phyloP scores from a whole-genome alignment of 2,113 vertebrate genomes.

The Centropus unirufus region DNA sequence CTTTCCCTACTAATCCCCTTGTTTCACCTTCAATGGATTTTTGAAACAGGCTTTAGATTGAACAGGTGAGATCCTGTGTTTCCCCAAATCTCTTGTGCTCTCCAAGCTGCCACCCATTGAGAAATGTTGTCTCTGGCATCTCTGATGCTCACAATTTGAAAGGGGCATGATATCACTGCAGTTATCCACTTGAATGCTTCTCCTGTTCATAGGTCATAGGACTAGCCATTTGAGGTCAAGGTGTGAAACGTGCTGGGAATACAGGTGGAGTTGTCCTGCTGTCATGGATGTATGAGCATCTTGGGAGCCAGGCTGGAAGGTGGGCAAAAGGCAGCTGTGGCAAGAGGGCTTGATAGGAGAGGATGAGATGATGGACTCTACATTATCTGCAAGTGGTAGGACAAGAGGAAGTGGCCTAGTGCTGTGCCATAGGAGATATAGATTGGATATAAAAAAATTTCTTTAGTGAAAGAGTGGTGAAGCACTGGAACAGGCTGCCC shows the following conservation, averaged over 20 bases:
- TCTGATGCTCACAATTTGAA: background rate
- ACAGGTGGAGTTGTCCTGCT: background rate
- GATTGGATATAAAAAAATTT: no score
- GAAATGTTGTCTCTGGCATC: background rate
- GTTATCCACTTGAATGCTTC: background rate
- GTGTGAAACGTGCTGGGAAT: background rate
- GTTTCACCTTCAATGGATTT: background rate
- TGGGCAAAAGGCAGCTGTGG: background rate
- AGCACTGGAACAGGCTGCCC: no score
- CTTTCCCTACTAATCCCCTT: background rate
- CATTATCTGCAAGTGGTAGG: no score
- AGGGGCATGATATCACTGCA: background rate
- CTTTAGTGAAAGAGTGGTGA: no score
- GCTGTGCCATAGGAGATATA: no score
- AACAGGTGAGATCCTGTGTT: background rate
- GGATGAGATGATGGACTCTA: background rate
- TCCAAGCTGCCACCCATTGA: background rate
- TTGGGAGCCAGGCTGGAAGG: background rate
- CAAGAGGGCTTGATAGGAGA: background rate
- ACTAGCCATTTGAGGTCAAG: background rate
- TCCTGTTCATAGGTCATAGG: background rate
- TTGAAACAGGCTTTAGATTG: background rate
- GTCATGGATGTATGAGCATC: fast-evolving
- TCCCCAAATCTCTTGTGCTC: background rate
- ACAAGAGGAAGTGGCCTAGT: no score